A percentile compares a stretch with the other conserved stretches of the same genome.
Conservation (phyloP, 2,113 vertebrate species). For the Protobothrops mucrosquamatus region DNA sequence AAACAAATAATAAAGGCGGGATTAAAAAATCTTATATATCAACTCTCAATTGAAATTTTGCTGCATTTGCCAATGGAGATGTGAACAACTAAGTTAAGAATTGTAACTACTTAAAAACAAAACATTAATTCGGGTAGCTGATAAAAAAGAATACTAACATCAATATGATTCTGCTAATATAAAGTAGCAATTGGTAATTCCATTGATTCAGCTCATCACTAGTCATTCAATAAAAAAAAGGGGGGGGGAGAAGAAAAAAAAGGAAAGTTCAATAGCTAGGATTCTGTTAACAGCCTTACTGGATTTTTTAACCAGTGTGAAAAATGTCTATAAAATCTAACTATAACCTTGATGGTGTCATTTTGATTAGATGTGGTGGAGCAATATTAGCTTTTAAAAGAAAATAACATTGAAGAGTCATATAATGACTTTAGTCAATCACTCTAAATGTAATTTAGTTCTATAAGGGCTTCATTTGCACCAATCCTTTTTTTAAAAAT, state of each 20-base stretch:
- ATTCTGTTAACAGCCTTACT: not conserved
- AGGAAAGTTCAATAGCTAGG: slow-evolving; percentile 12
- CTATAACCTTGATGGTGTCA: slow-evolving; percentile 24
- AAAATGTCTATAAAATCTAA: slow-evolving; percentile 25
- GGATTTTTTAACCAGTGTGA: slow-evolving; percentile 22
- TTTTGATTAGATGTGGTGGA: slow-evolving; percentile 13
- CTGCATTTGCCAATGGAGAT: not conserved
- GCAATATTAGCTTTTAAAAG: slow-evolving; percentile 4
- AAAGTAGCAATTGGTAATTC: not conserved
- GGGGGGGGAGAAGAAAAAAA: not conserved
- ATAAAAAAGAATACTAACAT: not conserved
- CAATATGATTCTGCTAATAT: slow-evolving; percentile 1
- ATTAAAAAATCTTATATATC: not conserved
- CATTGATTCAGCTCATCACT: not conserved
- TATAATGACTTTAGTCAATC: slow-evolving; percentile 1
- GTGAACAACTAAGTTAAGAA: not conserved
- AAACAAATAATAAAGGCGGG: not conserved
- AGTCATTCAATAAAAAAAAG: not conserved
- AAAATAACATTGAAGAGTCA: not conserved
- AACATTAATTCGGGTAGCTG: not conserved
- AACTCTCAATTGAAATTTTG: not conserved
- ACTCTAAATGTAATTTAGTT: not conserved
- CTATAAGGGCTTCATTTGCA: not conserved
- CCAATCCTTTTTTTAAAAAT: not conserved
- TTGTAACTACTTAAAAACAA: not conserved